phyloP scores from a whole-genome alignment of 2,888 invertebrate species.

The Rhynchonema sp. region DNA sequence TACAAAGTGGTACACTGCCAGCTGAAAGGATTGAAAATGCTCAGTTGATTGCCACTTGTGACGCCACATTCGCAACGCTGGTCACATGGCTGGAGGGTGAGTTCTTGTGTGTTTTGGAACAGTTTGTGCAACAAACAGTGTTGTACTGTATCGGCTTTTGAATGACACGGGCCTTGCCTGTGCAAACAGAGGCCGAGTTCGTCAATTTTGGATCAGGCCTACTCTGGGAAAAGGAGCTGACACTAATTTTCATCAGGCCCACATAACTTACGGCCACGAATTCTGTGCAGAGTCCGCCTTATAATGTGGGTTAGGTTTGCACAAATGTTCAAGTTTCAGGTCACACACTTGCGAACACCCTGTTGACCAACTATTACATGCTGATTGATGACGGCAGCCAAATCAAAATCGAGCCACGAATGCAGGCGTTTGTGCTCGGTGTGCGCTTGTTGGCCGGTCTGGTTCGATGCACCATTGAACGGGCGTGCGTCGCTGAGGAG shows the following conservation, averaged over 20 bases:
- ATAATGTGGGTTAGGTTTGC: too few relatives aligned
- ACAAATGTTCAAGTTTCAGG: too few relatives aligned
- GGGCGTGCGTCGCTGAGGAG: constrained; percentile 21
- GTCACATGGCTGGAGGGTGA: constrained; percentile 92
- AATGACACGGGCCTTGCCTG: too few relatives aligned
- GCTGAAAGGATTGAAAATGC: constrained; percentile 19
- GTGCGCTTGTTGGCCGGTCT: constrained; percentile 70
- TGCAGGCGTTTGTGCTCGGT: constrained; percentile 66
- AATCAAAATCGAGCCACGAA: background rate
- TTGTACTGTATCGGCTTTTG: too few relatives aligned
- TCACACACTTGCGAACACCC: constrained; percentile 54
- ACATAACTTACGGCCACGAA: too few relatives aligned
- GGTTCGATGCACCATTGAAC: constrained; percentile 62
- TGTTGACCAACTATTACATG: constrained; percentile 82
- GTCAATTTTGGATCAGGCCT: too few relatives aligned
- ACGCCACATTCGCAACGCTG: constrained; percentile 74
- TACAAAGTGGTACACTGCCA: constrained; percentile 10
- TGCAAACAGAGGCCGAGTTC: too few relatives aligned
- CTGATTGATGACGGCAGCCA: constrained; percentile 35
- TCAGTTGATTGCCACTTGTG: constrained; percentile 77
- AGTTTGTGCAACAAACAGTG: too few relatives aligned
- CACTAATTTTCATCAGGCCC: too few relatives aligned
- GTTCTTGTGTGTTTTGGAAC: too few relatives aligned
- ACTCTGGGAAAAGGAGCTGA: too few relatives aligned
- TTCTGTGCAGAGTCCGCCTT: too few relatives aligned